Conservation (phyloP, 1,140 invertebrate genomes). For the Drosophila sechellia region DNA sequence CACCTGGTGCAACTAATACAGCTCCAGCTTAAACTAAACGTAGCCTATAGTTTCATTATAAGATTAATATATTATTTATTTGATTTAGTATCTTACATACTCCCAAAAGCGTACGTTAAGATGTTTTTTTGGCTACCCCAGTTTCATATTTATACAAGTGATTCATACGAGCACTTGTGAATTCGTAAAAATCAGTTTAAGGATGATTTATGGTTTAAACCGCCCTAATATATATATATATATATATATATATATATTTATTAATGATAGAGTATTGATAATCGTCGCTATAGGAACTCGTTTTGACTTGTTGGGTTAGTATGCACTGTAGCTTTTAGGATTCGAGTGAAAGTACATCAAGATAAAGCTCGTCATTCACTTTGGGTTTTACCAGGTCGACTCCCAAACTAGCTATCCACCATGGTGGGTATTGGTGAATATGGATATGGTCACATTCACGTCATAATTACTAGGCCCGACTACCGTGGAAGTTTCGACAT, state of each 20-base stretch:
- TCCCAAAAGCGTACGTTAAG: too few species aligned
- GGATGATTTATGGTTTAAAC: not conserved
- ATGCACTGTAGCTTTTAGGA: too few species aligned
- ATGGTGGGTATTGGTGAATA: not conserved
- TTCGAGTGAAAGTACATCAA: too few species aligned
- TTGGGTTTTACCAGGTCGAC: too few species aligned
- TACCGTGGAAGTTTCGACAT: constrained; percentile 14
- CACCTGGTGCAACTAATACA: not conserved
- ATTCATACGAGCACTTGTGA: not conserved
- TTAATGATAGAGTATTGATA: too few species aligned
- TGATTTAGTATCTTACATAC: not conserved
- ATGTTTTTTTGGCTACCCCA: too few species aligned
- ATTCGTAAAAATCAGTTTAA: not conserved
- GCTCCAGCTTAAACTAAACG: not conserved
- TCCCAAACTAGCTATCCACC: not conserved
- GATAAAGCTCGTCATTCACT: too few species aligned
- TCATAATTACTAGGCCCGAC: not conserved
- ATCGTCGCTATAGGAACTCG: too few species aligned
- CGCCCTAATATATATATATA: not conserved
- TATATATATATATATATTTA: too few species aligned
- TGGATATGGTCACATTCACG: constrained; percentile 36
- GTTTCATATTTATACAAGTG: not conserved
- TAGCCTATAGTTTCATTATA: too few species aligned
- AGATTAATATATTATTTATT: too few species aligned
- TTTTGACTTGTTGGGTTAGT: too few species aligned